Percentiles rank a stretch among this genome's conserved stretches.
Conservation (phyloP, 2,888 invertebrate species). For the Cephus sareptanus region DNA sequence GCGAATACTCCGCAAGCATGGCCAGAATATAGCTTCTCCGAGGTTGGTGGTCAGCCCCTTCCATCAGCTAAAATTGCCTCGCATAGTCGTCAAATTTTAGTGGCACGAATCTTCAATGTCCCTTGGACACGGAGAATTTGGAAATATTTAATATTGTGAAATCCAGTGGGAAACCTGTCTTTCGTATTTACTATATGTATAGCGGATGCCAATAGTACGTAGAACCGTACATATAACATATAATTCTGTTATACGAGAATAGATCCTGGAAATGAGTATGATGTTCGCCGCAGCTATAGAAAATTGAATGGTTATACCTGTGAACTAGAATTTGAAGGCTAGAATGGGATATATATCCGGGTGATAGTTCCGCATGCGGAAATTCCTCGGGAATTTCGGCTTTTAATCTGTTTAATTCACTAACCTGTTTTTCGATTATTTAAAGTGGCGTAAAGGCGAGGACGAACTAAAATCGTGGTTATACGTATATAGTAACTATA, state of each 20-base stretch:
- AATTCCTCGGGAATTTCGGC: neutral
- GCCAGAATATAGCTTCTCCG: neutral
- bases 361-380: neutral
- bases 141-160: neutral
- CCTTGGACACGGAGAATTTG: neutral
- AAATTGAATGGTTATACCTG: neutral
- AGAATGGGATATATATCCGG: neutral
- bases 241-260: too few relatives aligned
- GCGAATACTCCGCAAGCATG: neutral
- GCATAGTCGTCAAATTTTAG: slow-evolving; percentile 50
- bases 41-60: slow-evolving; percentile 1
- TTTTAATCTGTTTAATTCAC: neutral
- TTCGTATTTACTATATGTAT: neutral
- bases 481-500: neutral
- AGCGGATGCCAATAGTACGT: neutral
- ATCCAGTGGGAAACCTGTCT: neutral
- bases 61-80: slow-evolving; percentile 47
- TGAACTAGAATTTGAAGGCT: neutral
- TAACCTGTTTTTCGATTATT: neutral
- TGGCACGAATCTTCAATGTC: slow-evolving; percentile 37
- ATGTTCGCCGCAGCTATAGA: neutral
- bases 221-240: too few relatives aligned
- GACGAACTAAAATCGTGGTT: neutral
- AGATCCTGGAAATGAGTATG: neutral
- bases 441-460: neutral